Percentiles rank a stretch among this genome's conserved stretches.
Evolutionary conservation across 2,888 invertebrate species (phyloP).

Genomic region (Pyrochroa serraticornis): DNA sequence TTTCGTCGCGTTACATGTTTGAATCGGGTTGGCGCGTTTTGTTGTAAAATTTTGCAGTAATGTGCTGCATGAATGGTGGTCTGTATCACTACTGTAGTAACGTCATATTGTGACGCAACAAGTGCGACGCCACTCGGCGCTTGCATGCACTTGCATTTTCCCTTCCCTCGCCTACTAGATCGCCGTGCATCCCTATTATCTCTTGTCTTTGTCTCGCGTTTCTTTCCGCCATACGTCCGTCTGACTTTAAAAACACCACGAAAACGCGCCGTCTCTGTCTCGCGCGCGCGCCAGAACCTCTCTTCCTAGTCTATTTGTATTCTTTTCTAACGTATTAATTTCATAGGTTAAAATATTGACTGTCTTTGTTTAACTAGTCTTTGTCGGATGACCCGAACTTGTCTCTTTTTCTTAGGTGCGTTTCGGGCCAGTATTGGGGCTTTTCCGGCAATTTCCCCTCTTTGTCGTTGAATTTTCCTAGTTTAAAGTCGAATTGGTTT

Average conservation of each 20-base stretch:
- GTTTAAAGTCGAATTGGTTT: constrained; percentile 51
- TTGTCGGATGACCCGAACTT: constrained; percentile 52
- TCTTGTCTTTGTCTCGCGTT: constrained; percentile 43
- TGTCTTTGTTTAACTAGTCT: constrained; percentile 49
- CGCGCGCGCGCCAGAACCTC: constrained; percentile 37
- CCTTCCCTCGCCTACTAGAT: constrained; percentile 50
- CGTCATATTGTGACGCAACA: constrained; percentile 60
- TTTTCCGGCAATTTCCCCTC: constrained; percentile 46
- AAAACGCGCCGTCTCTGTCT: constrained; percentile 28
- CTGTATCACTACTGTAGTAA: constrained; percentile 55
- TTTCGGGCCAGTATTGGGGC: constrained; percentile 50
- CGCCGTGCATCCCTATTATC: constrained; percentile 50
- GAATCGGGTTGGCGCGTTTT: constrained; percentile 44
- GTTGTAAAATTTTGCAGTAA: constrained; percentile 47
- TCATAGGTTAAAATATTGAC: constrained; percentile 53
- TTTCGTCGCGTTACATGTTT: constrained; percentile 40
- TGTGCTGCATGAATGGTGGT: constrained; percentile 53
- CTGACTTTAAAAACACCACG: not conserved
- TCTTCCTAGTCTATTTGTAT: constrained; percentile 50
- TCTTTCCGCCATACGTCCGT: constrained; percentile 1
- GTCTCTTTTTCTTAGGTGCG: constrained; percentile 63
- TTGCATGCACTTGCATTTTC: constrained; percentile 60
- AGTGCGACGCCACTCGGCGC: constrained; percentile 60
- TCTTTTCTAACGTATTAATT: constrained; percentile 57
- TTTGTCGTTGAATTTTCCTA: constrained; percentile 45